Conservation (phyloP, 2,113 vertebrate species). For the Haemorhous mexicanus region DNA sequence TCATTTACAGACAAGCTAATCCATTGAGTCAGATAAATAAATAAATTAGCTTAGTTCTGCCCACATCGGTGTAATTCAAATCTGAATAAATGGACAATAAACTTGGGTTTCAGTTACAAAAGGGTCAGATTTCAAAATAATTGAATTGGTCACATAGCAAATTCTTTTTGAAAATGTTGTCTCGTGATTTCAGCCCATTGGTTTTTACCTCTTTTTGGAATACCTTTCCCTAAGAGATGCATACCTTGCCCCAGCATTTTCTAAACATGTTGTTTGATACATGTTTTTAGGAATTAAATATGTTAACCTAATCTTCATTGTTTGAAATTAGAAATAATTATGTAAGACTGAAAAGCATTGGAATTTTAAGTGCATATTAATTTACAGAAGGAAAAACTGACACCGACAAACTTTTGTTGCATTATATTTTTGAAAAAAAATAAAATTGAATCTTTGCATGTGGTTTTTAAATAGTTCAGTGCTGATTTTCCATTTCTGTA, state of each 20-base stretch:
- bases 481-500: not conserved
- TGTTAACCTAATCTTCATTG: not conserved
- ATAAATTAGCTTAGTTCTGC: not conserved
- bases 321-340: not conserved
- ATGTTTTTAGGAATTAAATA: not conserved
- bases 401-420: not conserved
- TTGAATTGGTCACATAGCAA: not conserved
- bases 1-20: not conserved
- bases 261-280: accelerated
- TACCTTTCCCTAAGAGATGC: not conserved
- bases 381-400: not conserved
- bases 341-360: not conserved
- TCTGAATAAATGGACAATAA: not conserved
- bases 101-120: not conserved
- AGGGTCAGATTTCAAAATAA: not conserved
- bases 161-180: not conserved
- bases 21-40: not conserved
- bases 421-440: not conserved
- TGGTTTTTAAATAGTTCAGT: not conserved
- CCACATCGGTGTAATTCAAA: not conserved
- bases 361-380: not conserved
- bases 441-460: not conserved
- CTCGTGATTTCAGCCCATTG: not conserved
- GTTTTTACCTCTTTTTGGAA: not conserved
- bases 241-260: not conserved